Evolutionary conservation across 2,888 invertebrate species (phyloP).

Genomic region (Sinohyriopsis cumingii): DNA sequence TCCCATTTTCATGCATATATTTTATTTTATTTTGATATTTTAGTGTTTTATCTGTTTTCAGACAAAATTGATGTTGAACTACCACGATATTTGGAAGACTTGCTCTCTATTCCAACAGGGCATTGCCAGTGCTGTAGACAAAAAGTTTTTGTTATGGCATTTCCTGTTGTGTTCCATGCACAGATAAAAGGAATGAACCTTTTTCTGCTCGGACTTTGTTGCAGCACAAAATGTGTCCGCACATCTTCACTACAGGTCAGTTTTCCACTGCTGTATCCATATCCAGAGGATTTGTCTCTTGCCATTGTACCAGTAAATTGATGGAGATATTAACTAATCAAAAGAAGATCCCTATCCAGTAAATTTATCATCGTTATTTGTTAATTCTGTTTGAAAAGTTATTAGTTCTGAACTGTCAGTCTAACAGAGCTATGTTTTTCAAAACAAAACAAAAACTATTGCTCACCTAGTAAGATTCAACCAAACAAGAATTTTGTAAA

Average conservation of each 20-base stretch:
- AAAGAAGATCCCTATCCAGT: too few species aligned
- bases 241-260: conserved; percentile 13
- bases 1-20: too few species aligned
- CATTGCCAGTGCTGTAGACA: conserved; percentile 27
- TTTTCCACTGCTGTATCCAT: conserved; percentile 37
- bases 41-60: conserved; percentile 12
- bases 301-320: conserved; percentile 14
- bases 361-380: too few species aligned
- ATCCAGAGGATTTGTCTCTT: conserved; percentile 20
- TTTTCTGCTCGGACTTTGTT: conserved; percentile 33
- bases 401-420: too few species aligned
- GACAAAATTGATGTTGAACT: conserved; percentile 15
- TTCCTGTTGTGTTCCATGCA: conserved; percentile 38
- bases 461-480: too few species aligned
- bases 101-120: conserved; percentile 26
- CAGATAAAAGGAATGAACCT: conserved; percentile 9
- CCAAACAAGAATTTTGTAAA: too few species aligned
- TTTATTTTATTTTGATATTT: too few species aligned
- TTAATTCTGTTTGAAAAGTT: too few species aligned
- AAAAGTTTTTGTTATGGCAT: conserved; percentile 30
- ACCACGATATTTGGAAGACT: conserved; percentile 20
- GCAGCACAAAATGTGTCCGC: conserved; percentile 27
- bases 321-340: background rate
- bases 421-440: too few species aligned
- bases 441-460: too few species aligned